Conservation (phyloP, 2,888 invertebrate genomes). For the Crossocerus cetratus region DNA sequence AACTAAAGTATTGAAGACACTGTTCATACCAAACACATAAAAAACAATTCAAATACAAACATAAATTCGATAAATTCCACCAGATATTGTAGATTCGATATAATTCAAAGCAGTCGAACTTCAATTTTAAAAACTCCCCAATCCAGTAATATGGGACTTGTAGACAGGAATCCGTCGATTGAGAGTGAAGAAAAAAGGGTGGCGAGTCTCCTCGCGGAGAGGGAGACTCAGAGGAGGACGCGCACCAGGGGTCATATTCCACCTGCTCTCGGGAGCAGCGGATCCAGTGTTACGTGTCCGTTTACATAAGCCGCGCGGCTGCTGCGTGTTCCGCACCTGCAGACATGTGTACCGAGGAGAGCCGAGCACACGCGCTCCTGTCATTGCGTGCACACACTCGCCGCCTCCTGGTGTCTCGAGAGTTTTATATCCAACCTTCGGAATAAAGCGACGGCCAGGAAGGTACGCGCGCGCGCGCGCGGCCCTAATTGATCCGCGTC, state of each 20-base stretch:
- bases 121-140: too few species aligned
- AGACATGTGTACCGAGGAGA: conserved; percentile 1
- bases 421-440: neutral
- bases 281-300: conserved; percentile 66
- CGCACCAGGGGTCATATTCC: conserved; percentile 48
- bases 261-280: conserved; percentile 60
- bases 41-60: too few species aligned
- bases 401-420: neutral
- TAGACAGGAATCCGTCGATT: too few species aligned
- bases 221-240: conserved; percentile 28
- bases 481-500: neutral
- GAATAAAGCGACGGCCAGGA: neutral
- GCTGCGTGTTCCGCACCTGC: neutral
- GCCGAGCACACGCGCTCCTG: neutral
- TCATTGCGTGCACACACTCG: neutral
- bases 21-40: too few species aligned
- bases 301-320: conserved; percentile 63
- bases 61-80: too few species aligned
- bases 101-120: too few species aligned
- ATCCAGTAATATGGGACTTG: too few species aligned
- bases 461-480: neutral
- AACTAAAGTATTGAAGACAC: too few species aligned
- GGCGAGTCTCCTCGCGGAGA: neutral
- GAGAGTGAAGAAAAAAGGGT: neutral
- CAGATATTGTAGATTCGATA: too few species aligned